A percentile compares a stretch with the other conserved stretches of the same genome.
These are phyloP conservation scores for Capitulum mitella DNA, from an alignment of 2,888 invertebrate genomes.

Conservation along the genomic window DNA sequence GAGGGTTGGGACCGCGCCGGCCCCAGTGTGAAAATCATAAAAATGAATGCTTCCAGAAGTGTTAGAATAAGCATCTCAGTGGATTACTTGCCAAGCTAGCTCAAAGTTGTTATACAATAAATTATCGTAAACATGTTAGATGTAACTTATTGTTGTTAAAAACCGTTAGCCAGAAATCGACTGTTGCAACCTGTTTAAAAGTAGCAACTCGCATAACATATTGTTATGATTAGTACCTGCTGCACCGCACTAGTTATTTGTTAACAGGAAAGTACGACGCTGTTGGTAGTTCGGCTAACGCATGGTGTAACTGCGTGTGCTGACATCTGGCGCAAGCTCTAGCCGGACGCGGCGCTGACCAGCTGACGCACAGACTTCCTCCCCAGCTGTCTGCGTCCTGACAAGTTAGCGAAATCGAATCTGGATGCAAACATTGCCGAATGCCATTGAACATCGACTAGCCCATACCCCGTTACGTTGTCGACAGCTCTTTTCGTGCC, in stretches of 20 bases:
- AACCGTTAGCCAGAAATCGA: neutral
- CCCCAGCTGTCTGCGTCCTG: too few relatives aligned
- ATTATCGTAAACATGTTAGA: slow-evolving; percentile 17
- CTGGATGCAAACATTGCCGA: neutral
- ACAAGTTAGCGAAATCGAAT: too few relatives aligned
- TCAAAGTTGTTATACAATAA: slow-evolving; percentile 25
- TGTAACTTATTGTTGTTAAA: slow-evolving; percentile 19
- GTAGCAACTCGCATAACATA: neutral
- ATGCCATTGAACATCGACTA: neutral
- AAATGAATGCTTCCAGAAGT: slow-evolving; percentile 21
- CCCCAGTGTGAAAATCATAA: slow-evolving; percentile 14
- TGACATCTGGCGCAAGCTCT: neutral
- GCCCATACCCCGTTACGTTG: neutral
- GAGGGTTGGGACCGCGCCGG: neutral
- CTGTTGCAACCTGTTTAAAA: neutral
- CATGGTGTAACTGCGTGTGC: neutral
- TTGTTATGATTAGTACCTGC: slow-evolving; percentile 1
- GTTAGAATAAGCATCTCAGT: slow-evolving; percentile 21
- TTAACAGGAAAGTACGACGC: neutral
- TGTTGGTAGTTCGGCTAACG: neutral
- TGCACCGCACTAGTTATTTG: neutral
- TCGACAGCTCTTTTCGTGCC: neutral
- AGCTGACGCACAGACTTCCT: too few relatives aligned
- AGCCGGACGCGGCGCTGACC: too few relatives aligned
- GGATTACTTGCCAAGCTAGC: slow-evolving; percentile 24